Evolutionary conservation across 2,797 vertebrate species (phyloP), one percentile per base, ranked within the genome.

Genomic region (Spinus pinus): DNA sequence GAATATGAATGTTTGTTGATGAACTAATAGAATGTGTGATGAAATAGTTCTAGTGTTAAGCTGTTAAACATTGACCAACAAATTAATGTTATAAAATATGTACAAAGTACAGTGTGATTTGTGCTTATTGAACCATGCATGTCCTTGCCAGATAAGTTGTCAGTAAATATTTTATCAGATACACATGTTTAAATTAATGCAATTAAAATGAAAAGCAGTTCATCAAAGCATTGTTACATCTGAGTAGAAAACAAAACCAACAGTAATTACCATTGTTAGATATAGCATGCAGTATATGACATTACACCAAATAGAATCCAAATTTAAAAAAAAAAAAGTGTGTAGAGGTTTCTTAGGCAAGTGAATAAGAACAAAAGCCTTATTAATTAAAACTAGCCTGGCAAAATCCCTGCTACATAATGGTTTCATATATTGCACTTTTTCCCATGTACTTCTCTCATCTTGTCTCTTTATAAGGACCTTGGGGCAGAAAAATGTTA

Each of bases 41-140:
- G 62, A 94, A 95, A 85, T 93, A 54, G 19, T 49, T 81, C 51
- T 42, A 64, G 8, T 2, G 12, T 65, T 95, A 82, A 93, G 60
- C 66, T 88, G 61, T 91, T 91, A 93, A 96, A 96, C 75, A 95
- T 30, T 94, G 96, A 96, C 72, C 89, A 96, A 81, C 27, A 96
- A 96, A 92, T 97, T 86, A 97, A 82, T 81, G 44, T 53, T 92
- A 86, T 94, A 95, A 97, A 96, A 96, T 97, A 92, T 79, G 84
- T 81, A 92, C 64, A 91, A 90, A 81, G 73, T 89, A 44, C 65
- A 90, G 18, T 69, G 61, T 86, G 86, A 84, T 88, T 84, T 7
- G 3, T 90, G 62, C 64, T 86, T 93, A 84, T 69, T 96, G 79
- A 88, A 89, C 75, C 58, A 23, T 81, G 57, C 17, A 51, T 44